Conservation (phyloP, 2,888 invertebrate species). For the Leucophenga maculata region DNA sequence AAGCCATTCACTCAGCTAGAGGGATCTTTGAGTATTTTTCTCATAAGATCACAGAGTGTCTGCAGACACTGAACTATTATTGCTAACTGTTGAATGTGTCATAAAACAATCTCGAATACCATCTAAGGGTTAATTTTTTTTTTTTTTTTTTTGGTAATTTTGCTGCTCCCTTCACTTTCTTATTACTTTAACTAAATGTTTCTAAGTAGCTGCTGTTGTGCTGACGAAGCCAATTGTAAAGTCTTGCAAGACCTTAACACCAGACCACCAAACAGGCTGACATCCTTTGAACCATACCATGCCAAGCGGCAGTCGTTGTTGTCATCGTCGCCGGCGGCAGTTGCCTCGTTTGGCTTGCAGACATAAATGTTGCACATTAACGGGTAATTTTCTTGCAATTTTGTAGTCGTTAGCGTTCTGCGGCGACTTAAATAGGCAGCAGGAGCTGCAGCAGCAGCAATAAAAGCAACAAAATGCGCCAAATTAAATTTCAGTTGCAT, state of each 20-base stretch:
- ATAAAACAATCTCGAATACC: no score
- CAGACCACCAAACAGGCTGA: no score
- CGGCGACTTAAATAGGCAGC: slow-evolving; percentile 45
- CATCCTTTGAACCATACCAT: not conserved
- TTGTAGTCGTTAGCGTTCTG: slow-evolving; percentile 70
- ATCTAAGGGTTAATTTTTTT: slow-evolving; percentile 9
- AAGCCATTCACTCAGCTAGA: no score
- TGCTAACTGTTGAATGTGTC: no score
- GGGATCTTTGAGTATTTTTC: no score
- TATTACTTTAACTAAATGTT: slow-evolving; percentile 24
- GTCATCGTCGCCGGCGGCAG: slow-evolving; percentile 17
- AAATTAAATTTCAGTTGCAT: slow-evolving; percentile 42
- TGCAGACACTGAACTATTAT: no score
- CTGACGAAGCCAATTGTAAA: not conserved
- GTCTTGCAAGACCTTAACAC: no score
- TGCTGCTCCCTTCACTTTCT: not conserved
- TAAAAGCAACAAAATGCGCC: slow-evolving; percentile 31
- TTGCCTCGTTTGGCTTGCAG: slow-evolving; percentile 49
- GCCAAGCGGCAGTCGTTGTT: not conserved
- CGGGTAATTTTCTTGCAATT: slow-evolving; percentile 71
- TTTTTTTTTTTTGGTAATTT: not conserved
- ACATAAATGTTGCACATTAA: slow-evolving; percentile 67
- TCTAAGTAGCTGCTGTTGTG: slow-evolving; percentile 4
- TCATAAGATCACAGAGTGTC: no score
- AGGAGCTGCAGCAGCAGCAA: slow-evolving; percentile 35